Evolutionary conservation across 1,140 invertebrate genomes (phyloP), one percentile per base, ranked within the genome.

Genomic region (Elysia chlorotica): DNA sequence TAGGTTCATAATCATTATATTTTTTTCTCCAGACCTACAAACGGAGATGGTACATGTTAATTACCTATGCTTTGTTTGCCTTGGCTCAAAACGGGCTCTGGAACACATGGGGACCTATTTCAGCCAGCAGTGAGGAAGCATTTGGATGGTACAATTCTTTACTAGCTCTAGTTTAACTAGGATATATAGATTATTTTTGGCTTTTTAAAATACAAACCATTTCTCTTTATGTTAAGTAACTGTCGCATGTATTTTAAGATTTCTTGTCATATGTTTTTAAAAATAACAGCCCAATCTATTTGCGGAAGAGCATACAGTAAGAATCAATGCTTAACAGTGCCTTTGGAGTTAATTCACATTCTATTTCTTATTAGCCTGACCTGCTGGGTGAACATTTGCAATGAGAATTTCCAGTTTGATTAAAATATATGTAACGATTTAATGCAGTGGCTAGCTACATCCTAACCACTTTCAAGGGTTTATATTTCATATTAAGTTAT

Each of bases 71-170:
- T 0, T 23, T 74, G 41, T 38, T 74, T 2, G 48, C 74, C 17
- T 54, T 73, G 30, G 69, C 73, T 17, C 76, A 73, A 35, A 75
- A 74, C 21, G 71, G 68, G 0, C 77, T 89, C 14, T 90, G 89
- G 89, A 90, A 90, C 77, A 90, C 89, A 4, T 90, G 89, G 88
- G 88, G 87, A 33, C 89, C 89, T 2, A 89, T 90, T 54, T 83
- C 88, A 1, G 76, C 79, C n/a, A 86, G 88, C 14, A 84, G 81
- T 17, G 77, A 88, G 33, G 76, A 80, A 66, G 89, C 88, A 3
- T 90, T 88, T 80, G 88, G 79, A 3, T 90, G 89, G 89, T 76
- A 80, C 17, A 82, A 85, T 71, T 83, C 82, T 0, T 83, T 86
- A 2, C 83, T 91, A 69, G 88, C 89, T 19, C 76, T 90, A 62